phyloP scores from a whole-genome alignment of 53 echinoderm and acorn worm genomes.

The Astropecten irregularis region DNA sequence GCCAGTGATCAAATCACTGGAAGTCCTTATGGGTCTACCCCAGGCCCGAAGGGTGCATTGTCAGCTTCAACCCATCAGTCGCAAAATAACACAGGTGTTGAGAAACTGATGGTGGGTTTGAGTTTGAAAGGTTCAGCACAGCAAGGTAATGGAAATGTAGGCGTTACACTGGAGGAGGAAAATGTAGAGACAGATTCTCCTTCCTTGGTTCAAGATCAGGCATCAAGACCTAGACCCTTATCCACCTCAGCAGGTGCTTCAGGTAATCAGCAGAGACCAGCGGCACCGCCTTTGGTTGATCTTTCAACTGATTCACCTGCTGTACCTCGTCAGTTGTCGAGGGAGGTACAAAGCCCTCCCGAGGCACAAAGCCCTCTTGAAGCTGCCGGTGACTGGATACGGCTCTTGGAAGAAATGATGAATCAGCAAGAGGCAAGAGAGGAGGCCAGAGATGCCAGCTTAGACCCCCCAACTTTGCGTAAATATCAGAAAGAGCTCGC shows the following conservation, averaged over 20 bases:
- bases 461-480: not conserved
- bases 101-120: not conserved
- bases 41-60: no score
- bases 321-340: not conserved
- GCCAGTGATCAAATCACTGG: no score
- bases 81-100: no score
- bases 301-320: not conserved
- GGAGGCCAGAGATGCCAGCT: not conserved
- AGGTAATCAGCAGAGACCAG: not conserved
- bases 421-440: slow-evolving; percentile 4
- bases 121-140: not conserved
- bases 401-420: not conserved
- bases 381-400: not conserved
- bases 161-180: not conserved
- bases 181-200: slow-evolving; percentile 32
- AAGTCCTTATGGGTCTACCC: no score
- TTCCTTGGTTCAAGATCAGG: not conserved
- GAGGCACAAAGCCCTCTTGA: no score
- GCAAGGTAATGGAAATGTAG: not conserved
- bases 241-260: not conserved
- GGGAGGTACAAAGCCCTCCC: not conserved
- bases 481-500: slow-evolving; percentile 72
- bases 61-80: no score
- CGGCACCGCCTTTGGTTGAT: not conserved
- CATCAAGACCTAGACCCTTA: not conserved